These are phyloP conservation scores for Gnathonemus longibarbis DNA, from an alignment of 2,113 vertebrate genomes.

Conservation along the genomic window DNA sequence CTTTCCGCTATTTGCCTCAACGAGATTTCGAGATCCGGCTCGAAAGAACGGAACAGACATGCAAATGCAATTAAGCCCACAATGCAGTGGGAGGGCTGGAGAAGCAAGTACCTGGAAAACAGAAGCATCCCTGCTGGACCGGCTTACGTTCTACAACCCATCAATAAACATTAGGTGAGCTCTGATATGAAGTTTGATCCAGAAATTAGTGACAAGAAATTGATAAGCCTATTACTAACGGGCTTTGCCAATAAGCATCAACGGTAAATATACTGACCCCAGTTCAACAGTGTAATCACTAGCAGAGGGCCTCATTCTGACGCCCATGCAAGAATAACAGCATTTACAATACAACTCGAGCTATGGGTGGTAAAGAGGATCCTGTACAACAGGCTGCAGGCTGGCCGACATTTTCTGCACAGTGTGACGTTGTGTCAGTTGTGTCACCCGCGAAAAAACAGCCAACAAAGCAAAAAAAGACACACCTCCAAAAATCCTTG, in stretches of 20 bases:
- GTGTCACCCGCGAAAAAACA: neutral
- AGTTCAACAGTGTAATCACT: neutral
- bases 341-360: neutral
- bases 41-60: neutral
- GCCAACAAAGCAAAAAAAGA: neutral
- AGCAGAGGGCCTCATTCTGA: neutral
- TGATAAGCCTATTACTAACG: neutral
- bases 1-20: neutral
- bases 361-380: neutral
- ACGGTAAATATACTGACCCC: neutral
- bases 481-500: neutral
- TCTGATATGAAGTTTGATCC: neutral
- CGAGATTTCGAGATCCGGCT: neutral
- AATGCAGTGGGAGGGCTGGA: neutral
- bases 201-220: neutral
- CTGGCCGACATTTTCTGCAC: neutral
- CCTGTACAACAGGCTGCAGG: neutral
- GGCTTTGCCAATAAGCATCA: neutral
- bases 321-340: neutral
- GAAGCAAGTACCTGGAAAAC: neutral
- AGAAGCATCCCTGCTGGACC: neutral
- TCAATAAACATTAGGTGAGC: neutral
- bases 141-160: neutral
- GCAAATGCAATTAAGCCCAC: conserved; percentile 15
- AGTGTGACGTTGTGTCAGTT: neutral